Evolutionary conservation across 1,140 invertebrate species (phyloP).

Genomic region (Meteorus sp.): DNA sequence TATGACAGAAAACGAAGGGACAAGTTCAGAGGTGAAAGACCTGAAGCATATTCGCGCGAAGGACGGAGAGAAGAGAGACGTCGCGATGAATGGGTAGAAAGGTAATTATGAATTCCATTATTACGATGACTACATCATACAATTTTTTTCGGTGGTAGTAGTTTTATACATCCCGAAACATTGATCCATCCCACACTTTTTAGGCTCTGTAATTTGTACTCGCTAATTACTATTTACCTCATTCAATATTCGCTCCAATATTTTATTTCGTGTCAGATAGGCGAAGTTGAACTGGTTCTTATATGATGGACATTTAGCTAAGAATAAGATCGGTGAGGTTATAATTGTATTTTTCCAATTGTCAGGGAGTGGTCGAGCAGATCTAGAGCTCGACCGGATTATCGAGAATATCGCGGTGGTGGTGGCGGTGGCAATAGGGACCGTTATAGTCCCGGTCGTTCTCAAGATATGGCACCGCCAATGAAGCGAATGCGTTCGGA

Average conservation of each 20-base stretch:
- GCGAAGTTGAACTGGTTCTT: no score
- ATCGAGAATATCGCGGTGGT: slow-evolving; percentile 70
- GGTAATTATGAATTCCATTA: slow-evolving; percentile 49
- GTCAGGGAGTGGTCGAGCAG: slow-evolving; percentile 64
- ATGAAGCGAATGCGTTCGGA: slow-evolving; percentile 79
- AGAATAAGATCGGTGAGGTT: no score
- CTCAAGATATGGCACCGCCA: slow-evolving; percentile 74
- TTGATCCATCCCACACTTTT: no score
- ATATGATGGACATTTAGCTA: no score
- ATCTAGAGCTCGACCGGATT: slow-evolving; percentile 65
- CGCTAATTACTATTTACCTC: no score
- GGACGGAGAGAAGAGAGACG: slow-evolving; percentile 72
- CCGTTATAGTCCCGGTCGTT: slow-evolving; percentile 75
- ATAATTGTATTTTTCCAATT: slow-evolving; percentile 37
- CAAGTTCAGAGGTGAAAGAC: slow-evolving; percentile 85
- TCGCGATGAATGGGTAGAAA: slow-evolving; percentile 78
- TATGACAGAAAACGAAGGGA: slow-evolving; percentile 86
- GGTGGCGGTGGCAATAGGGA: slow-evolving; percentile 57
- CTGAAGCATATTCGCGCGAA: slow-evolving; percentile 74
- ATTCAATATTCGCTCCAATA: no score
- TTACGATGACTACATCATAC: slow-evolving; percentile 1
- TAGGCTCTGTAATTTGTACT: no score
- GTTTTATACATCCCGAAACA: no score
- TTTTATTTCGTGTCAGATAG: no score
- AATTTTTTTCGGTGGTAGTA: slow-evolving; percentile 23